A percentile compares a stretch with the other conserved stretches of the same genome.
phyloP scores from a whole-genome alignment of 2,888 invertebrate species.

The Drosophila stalkeri region DNA sequence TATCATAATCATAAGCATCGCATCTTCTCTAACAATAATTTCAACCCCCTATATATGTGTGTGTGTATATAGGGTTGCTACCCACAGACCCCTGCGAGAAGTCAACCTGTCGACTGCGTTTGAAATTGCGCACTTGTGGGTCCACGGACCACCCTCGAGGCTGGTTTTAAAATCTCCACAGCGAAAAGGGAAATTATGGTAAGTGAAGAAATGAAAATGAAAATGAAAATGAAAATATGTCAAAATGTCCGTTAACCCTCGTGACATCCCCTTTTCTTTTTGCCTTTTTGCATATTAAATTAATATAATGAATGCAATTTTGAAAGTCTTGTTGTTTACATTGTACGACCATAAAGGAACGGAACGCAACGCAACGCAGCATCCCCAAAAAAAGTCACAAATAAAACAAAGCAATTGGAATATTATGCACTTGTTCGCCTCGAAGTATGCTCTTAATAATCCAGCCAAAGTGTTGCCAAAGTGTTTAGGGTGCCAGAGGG shows the following conservation, averaged over 20 bases:
- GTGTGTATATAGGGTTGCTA: slow-evolving; percentile 9
- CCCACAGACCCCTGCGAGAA: slow-evolving; percentile 39
- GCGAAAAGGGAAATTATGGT: slow-evolving; percentile 68
- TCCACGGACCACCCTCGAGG: slow-evolving; percentile 34
- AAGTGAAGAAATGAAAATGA: slow-evolving; percentile 74
- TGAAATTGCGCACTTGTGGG: slow-evolving; percentile 77
- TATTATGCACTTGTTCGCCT: slow-evolving; percentile 83
- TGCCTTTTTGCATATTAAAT: slow-evolving; percentile 79
- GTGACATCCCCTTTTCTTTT: slow-evolving; percentile 36
- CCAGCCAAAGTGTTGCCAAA: slow-evolving; percentile 62
- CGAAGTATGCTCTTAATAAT: slow-evolving; percentile 78
- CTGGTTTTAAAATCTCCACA: slow-evolving; percentile 62
- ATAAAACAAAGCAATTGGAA: slow-evolving; percentile 83
- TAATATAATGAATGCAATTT: slow-evolving; percentile 83
- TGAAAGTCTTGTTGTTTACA: slow-evolving; percentile 74
- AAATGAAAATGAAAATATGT: slow-evolving; percentile 69
- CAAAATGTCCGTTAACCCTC: slow-evolving; percentile 72
- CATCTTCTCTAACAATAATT: slow-evolving; percentile 34
- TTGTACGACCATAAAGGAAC: slow-evolving; percentile 64
- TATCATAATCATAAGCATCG: slow-evolving; percentile 83
- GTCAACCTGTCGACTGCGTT: slow-evolving; percentile 83
- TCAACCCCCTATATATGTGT: slow-evolving; percentile 43
- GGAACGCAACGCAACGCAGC: slow-evolving; percentile 27
- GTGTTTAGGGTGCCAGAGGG: slow-evolving; percentile 42
- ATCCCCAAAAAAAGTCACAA: slow-evolving; percentile 49